Percentiles rank a stretch among this genome's conserved stretches.
Evolutionary conservation across 2,113 vertebrate species (phyloP).

Genomic region (Mirounga angustirostris): DNA sequence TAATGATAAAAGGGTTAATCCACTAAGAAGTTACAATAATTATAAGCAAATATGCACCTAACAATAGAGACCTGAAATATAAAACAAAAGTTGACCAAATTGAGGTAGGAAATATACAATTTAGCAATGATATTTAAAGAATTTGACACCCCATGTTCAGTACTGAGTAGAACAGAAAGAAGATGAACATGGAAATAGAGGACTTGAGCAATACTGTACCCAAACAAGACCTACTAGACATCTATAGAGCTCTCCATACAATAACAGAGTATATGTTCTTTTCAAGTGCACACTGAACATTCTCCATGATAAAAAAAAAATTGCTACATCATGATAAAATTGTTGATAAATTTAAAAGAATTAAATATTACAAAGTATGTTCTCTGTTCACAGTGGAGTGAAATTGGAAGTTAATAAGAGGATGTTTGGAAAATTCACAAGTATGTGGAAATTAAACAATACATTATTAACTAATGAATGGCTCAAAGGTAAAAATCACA

Average conservation of each 20-base stretch:
- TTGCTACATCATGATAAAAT: background rate
- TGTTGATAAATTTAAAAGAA: background rate
- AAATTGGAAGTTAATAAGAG: background rate
- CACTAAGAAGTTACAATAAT: background rate
- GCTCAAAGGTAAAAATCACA: background rate
- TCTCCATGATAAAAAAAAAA: background rate
- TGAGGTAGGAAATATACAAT: background rate
- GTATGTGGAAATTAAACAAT: background rate
- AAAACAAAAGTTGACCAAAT: background rate
- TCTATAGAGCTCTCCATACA: background rate
- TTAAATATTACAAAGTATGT: background rate
- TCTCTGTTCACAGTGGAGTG: background rate
- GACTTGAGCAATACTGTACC: background rate
- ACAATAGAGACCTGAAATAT: background rate
- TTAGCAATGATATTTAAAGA: background rate
- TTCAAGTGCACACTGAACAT: background rate
- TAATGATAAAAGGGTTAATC: background rate
- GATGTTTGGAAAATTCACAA: background rate
- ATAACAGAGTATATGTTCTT: background rate
- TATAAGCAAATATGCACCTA: background rate
- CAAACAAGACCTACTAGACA: background rate
- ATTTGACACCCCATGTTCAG: background rate
- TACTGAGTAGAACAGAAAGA: background rate
- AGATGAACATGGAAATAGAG: background rate
- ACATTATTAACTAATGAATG: background rate